Percentiles rank a stretch among this genome's conserved stretches.
Conservation (phyloP, 2,797 vertebrate species). For the Loris lydekkerianus region DNA sequence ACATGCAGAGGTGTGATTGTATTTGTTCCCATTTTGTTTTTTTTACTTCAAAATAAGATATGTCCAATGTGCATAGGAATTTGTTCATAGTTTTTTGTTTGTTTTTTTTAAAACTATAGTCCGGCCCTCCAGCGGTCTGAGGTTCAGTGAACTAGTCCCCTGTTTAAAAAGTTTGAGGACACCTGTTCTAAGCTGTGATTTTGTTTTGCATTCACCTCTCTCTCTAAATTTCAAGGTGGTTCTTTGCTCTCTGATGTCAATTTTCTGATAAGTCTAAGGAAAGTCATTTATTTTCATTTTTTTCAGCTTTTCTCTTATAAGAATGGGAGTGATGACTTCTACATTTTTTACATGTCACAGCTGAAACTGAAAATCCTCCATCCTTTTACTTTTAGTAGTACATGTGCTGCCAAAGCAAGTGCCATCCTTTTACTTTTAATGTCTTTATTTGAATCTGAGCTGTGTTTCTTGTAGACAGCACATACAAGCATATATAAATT, state of each 20-base stretch:
- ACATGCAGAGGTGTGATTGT: too few relatives aligned
- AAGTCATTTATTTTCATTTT: slow-evolving; percentile 5
- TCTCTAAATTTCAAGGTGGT: background rate
- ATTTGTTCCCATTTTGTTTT: too few relatives aligned
- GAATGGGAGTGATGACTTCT: background rate
- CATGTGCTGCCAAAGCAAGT: too few relatives aligned
- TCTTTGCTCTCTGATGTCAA: background rate
- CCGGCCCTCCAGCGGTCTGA: too few relatives aligned
- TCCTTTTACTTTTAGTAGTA: background rate
- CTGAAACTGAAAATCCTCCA: background rate
- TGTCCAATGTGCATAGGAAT: too few relatives aligned
- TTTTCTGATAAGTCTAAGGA: background rate
- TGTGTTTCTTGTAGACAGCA: background rate
- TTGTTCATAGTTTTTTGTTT: too few relatives aligned
- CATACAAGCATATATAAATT: background rate
- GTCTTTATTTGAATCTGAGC: background rate
- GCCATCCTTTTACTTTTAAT: background rate
- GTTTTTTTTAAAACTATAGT: too few relatives aligned
- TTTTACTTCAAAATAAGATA: too few relatives aligned
- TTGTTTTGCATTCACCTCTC: background rate
- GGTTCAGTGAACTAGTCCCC: too few relatives aligned
- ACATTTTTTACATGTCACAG: background rate
- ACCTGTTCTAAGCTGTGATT: background rate
- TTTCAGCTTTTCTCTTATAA: background rate
- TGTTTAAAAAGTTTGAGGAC: too few relatives aligned